Evolutionary conservation across 2,888 invertebrate species (phyloP).

Genomic region (Gastrophysa polygoni): DNA sequence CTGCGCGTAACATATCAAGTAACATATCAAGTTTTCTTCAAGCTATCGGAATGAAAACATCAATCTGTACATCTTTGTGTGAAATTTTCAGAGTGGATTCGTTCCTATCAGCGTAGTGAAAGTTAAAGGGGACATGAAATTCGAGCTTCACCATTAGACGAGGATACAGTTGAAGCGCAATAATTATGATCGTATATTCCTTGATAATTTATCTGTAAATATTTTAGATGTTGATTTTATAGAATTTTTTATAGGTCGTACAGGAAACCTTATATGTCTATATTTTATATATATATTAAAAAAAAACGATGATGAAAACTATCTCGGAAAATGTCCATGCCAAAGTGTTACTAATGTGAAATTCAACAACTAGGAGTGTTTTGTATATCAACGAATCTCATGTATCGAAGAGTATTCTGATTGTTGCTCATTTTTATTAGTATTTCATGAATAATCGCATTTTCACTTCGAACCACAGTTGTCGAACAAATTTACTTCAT

Average conservation of each 20-base stretch:
- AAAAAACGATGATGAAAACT: constrained; percentile 4
- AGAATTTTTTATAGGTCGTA: constrained; percentile 28
- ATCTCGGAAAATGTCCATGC: constrained; percentile 1
- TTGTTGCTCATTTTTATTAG: constrained; percentile 22
- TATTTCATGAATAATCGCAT: constrained; percentile 9
- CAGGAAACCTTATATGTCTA: constrained; percentile 24
- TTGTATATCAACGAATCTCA: constrained; percentile 13
- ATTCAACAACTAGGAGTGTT: neutral
- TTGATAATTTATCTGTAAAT: constrained; percentile 25
- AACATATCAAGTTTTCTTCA: too few relatives aligned
- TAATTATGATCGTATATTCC: constrained; percentile 31
- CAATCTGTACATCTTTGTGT: too few relatives aligned
- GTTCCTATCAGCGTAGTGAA: constrained; percentile 80
- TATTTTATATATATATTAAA: constrained; percentile 29
- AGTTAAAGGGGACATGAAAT: constrained; percentile 48
- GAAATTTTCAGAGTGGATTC: constrained; percentile 68
- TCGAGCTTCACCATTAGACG: constrained; percentile 36
- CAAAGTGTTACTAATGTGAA: neutral
- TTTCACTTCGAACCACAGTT: neutral
- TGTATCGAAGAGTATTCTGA: constrained; percentile 16
- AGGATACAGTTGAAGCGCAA: constrained; percentile 26
- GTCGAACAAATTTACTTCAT: too few relatives aligned
- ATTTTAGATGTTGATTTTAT: constrained; percentile 30
- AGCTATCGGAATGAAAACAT: too few relatives aligned
- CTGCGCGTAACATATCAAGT: too few relatives aligned